These are phyloP conservation scores for Phoenicopterus ruber DNA, from an alignment of 2,113 vertebrate genomes.

Conservation along the genomic window DNA sequence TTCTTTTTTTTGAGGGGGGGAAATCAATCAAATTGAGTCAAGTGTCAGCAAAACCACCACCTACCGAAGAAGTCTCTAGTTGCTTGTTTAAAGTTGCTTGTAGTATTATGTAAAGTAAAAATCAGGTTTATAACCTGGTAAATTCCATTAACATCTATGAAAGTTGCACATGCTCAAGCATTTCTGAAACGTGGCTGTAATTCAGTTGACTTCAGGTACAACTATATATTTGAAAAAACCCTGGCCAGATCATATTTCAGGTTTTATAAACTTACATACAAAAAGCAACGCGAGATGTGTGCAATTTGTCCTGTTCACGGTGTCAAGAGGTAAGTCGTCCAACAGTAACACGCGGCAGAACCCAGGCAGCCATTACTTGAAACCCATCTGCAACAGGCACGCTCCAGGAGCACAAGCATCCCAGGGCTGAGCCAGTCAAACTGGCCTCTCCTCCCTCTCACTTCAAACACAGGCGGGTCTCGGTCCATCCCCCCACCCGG, in stretches of 20 bases:
- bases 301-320: not conserved
- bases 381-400: not conserved
- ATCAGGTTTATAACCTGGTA: not conserved
- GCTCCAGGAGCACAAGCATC: not conserved
- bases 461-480: not conserved
- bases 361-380: not conserved
- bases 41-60: not conserved
- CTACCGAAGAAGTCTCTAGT: not conserved
- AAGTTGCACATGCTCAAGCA: not conserved
- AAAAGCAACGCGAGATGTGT: not conserved
- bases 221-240: not conserved
- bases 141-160: not conserved
- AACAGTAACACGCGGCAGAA: not conserved
- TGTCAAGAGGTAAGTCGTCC: not conserved
- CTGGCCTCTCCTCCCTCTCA: not conserved
- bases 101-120: not conserved
- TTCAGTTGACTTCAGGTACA: not conserved
- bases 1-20: not conserved
- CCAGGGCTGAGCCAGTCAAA: too few species aligned
- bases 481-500: accelerated
- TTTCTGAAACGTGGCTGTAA: not conserved
- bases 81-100: not conserved
- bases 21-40: not conserved
- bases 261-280: not conserved
- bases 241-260: not conserved